Evolutionary conservation across 2,113 vertebrate genomes (phyloP), one percentile per base, ranked within the genome.

Genomic region (Scomber scombrus): DNA sequence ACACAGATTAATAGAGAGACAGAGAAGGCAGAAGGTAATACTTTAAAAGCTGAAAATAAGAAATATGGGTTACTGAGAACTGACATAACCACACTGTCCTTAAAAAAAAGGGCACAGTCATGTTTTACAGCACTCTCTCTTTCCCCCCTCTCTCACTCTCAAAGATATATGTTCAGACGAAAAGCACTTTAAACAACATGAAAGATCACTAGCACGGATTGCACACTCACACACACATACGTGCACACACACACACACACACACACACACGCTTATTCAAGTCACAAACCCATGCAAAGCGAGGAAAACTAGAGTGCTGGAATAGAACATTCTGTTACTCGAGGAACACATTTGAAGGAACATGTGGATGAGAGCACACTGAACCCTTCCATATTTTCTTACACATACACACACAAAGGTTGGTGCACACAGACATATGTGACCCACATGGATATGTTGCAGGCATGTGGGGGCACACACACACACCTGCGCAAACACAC

Each of bases 311-410:
- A 58, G 81, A 89, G 80, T 19, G 57, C 63, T 75, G 68, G 90
- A 93, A 91, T 87, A 89, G 90, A 92, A 95, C 92, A 91, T 92
- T 91, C 74, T 90, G 90, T 92, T 92, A 88, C 80, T 92, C 79
- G 45, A 77, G 82, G 72, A 91, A 87, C 75, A 77, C 68, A 88
- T 91, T 78, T 78, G 31, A 89, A 56, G 84, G 88, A 79, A 88
- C 78, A 86, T 71, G 79, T 79, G 70, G 66, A 78, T 75, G 66
- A 87, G 84, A 88, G 71, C 80, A 75, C 67, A 58, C 54, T 34
- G 75, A 84, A 82, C 80, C 66, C 50, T 80, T 86, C 77, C 55
- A 50, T 60, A 51, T 75, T 84, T 76, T 70, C 46, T 50, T n/a
- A 56, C 70, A 71, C 50, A 69, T 46, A 71, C 60, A 29, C 55